These are phyloP conservation scores for Laticauda laticaudata DNA, from an alignment of 2,113 vertebrate species.

Conservation along the genomic window DNA sequence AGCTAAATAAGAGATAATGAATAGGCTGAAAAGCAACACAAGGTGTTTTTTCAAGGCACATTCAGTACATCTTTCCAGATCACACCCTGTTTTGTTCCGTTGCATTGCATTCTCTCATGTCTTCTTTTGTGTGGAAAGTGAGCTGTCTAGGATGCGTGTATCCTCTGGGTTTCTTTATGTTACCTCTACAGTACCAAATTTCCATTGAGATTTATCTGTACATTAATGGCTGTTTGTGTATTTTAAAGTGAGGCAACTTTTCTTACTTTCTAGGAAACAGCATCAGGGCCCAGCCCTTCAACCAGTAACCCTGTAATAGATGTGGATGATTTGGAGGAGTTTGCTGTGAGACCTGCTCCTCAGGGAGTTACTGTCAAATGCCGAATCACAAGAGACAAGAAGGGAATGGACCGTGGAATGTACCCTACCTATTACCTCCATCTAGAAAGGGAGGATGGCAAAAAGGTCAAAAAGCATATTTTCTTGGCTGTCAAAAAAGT, in stretches of 20 bases:
- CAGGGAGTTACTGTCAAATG: constrained; percentile 95
- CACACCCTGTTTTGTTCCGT: not conserved
- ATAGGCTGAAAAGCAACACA: not conserved
- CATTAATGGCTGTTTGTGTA: not conserved
- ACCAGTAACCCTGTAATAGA: constrained; percentile 83
- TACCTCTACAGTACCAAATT: not conserved
- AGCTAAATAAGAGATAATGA: not conserved
- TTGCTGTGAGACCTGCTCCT: constrained; percentile 88
- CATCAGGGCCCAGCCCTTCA: constrained; percentile 88
- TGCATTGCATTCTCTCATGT: not conserved
- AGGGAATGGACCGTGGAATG: constrained; percentile 99
- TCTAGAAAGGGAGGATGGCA: constrained; percentile 95
- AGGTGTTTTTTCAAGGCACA: not conserved
- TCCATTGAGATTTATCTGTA: not conserved
- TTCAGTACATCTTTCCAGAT: not conserved
- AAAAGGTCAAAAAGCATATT: constrained; percentile 84
- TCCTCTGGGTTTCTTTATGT: not conserved
- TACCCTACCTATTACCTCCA: constrained; percentile 99
- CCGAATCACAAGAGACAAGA: constrained; percentile 97
- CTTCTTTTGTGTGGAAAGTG: not conserved
- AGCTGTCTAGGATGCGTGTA: no score
- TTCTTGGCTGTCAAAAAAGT: constrained; percentile 7
- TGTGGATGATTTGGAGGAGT: constrained; percentile 94
- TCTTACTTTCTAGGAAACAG: constrained; percentile 79
- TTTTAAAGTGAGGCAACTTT: not conserved